Evolutionary conservation across 2,888 invertebrate species (phyloP).

Genomic region (Deilephila elpenor): DNA sequence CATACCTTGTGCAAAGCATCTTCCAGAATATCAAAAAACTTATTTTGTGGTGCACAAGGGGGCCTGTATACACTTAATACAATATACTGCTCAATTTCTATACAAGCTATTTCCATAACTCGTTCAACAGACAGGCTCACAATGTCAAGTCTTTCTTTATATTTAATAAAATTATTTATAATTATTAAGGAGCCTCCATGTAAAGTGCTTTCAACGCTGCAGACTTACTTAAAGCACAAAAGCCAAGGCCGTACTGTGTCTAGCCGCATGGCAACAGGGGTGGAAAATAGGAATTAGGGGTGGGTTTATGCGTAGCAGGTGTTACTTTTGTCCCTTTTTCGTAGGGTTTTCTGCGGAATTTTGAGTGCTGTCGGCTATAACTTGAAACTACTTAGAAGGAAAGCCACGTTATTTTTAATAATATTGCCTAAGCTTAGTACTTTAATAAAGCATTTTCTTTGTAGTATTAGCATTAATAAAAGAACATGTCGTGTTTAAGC

Average conservation of each 20-base stretch:
- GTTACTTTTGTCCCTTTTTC: neutral
- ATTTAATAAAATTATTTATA: no score
- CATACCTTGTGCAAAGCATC: no score
- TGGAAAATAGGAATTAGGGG: conserved; percentile 16
- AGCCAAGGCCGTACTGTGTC: conserved; percentile 6
- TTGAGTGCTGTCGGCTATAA: neutral
- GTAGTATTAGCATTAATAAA: neutral
- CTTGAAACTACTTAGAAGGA: neutral
- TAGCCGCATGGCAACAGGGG: conserved; percentile 20
- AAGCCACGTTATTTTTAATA: neutral
- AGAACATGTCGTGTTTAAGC: neutral
- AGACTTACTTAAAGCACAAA: conserved; percentile 8
- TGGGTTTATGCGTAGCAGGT: neutral
- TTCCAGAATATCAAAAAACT: no score
- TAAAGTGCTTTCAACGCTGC: conserved; percentile 6
- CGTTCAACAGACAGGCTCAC: no score
- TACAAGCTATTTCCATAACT: no score
- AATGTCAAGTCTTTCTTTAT: no score
- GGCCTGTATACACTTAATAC: no score
- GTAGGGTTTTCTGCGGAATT: conserved; percentile 5
- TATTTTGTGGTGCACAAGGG: no score
- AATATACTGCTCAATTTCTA: no score
- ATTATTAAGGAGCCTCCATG: no score
- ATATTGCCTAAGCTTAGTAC: neutral
- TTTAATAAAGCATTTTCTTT: neutral